Evolutionary conservation across 2,113 vertebrate species (phyloP).

Genomic region (Cacatua alba): DNA sequence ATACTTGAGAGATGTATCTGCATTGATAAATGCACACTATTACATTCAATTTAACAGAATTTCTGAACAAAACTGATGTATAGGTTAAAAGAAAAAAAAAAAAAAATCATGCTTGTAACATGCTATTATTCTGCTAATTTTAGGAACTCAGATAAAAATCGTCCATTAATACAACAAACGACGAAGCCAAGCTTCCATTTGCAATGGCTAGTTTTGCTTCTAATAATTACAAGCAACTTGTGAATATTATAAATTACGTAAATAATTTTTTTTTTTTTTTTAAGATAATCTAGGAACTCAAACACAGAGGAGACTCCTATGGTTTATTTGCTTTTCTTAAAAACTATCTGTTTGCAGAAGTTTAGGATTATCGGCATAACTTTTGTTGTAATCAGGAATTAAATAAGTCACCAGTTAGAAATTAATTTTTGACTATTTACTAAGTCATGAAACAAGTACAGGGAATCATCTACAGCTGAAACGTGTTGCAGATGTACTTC

Average conservation of each 20-base stretch:
- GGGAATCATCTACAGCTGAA: not conserved
- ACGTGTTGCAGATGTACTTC: not conserved
- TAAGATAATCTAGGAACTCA: not conserved
- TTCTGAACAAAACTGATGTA: not conserved
- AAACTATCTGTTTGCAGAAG: not conserved
- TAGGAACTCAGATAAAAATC: not conserved
- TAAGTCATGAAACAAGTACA: not conserved
- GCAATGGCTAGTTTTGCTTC: not conserved
- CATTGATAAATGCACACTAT: not conserved
- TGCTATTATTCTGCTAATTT: not conserved
- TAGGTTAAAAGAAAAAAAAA: too few species aligned
- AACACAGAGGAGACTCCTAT: not conserved
- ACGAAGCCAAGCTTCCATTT: not conserved
- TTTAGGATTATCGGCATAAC: not conserved
- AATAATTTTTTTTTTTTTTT: not conserved
- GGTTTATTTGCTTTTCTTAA: not conserved
- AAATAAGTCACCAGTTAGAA: not conserved
- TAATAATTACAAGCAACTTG: not conserved
- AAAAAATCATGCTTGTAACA: not conserved
- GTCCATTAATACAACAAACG: not conserved
- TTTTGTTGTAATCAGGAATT: not conserved
- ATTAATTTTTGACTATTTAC: not conserved
- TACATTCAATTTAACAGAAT: not conserved
- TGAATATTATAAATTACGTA: not conserved
- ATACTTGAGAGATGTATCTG: not conserved